These are phyloP conservation scores for Incurvaria masculella DNA, from an alignment of 2,888 invertebrate species.

Conservation along the genomic window DNA sequence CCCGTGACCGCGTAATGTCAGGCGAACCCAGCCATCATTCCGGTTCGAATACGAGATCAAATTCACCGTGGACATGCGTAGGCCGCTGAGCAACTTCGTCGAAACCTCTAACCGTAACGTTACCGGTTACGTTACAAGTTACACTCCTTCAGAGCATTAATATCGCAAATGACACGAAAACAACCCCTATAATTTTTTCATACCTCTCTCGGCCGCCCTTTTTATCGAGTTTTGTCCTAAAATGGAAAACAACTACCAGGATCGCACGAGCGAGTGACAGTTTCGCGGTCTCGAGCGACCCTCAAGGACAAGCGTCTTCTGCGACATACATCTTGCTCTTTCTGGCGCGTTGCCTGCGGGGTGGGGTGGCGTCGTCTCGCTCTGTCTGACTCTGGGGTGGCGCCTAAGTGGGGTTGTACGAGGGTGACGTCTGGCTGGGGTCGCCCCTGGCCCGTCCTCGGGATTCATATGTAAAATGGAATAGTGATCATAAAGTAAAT, in stretches of 20 bases:
- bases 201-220: conserved; percentile 37
- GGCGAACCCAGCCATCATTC: no score
- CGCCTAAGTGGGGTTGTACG: conserved; percentile 28
- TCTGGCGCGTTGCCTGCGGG: conserved; percentile 27
- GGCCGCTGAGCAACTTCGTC: no score
- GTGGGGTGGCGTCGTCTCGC: conserved; percentile 26
- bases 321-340: conserved; percentile 31
- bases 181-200: background rate
- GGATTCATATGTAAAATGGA: no score
- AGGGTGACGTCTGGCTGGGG: conserved; percentile 23
- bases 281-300: conserved; percentile 16
- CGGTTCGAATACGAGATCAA: no score
- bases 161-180: no score
- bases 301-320: conserved; percentile 30
- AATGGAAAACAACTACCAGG: conserved; percentile 57
- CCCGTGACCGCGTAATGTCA: no score
- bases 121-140: background rate
- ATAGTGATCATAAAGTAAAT: no score
- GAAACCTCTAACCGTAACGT: background rate
- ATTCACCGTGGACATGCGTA: no score
- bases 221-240: conserved; percentile 57
- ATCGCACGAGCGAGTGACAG: conserved; percentile 29
- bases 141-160: no score
- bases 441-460: background rate
- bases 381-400: conserved; percentile 35